Base-by-base conservation (phyloP, 2,888 invertebrate genomes). In the Corbicula japonica region DNA sequence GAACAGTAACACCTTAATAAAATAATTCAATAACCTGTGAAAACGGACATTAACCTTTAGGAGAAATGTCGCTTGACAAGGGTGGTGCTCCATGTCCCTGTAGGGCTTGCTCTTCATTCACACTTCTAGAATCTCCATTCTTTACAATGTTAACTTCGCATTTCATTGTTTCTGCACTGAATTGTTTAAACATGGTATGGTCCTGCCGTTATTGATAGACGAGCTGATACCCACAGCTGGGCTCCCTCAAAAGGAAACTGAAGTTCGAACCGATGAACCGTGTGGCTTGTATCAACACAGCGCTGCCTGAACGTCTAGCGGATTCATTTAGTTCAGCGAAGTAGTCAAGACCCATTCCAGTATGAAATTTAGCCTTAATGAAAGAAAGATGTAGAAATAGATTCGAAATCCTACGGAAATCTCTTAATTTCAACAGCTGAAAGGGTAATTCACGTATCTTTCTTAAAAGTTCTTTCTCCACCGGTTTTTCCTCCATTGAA, bases 391-490 rank as follows among this genome's bases (percentile, higher is more conserved):
- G 34, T 5, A 61, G 34, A 2, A 63, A 48, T 18, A 69, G 28
- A 2, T 61, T 32, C 30, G 26, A 18, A 52, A 78, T 60, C 44
- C 78, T 48, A 5, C 96, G 96, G 91, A 97, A 97, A 35, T 89
- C 79, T 18, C 77, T 48, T 35, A 86, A 78, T 35, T 83, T 66
- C 3, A 86, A 72, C 44, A 91, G 79, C 56, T 91, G 90, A 79
- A 85, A 89, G 2, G 91, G 91, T 58, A 92, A 75, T 72, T 91
- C 90, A 38, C 76, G 84, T 66, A 92, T 71, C 73, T 91, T 92
- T 21, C 91, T 69, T 92, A 15, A 73, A 28, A 21, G 69, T 48
- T 26, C 63, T 54, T 34, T 66, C 81, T 28, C 54, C 71, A n/a
- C 70, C 63, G 6, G 52, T 66, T 21, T 65, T 68, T 5, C 73